Evolutionary conservation across 2,888 invertebrate genomes (phyloP).

Genomic region (Eupithecia inturbata): DNA sequence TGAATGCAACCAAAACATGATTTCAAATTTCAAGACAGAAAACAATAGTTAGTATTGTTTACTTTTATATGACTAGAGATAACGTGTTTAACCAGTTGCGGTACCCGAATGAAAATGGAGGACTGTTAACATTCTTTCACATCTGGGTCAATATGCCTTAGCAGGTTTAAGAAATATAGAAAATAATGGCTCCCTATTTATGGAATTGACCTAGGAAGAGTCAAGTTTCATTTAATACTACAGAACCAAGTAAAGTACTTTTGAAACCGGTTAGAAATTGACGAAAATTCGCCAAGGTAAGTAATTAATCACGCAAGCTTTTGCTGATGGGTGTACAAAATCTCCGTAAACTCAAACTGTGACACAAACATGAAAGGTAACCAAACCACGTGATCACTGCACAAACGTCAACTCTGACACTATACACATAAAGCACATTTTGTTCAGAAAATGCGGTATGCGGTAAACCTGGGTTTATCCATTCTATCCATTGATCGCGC

Average conservation of each 20-base stretch:
- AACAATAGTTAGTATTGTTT: constrained; percentile 49
- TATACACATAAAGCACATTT: constrained; percentile 81
- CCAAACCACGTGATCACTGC: constrained; percentile 61
- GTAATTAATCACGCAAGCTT: constrained; percentile 30
- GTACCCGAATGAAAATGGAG: constrained; percentile 55
- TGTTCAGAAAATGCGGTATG: constrained; percentile 81
- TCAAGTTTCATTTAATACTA: background rate
- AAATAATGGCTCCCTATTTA: constrained; percentile 4
- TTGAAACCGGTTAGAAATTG: constrained; percentile 11
- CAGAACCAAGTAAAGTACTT: background rate
- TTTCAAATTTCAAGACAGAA: constrained; percentile 25
- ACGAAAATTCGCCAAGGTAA: constrained; percentile 33
- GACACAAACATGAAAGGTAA: constrained; percentile 63
- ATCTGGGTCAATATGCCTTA: constrained; percentile 32
- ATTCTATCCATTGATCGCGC: constrained; percentile 76
- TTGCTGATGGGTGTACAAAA: constrained; percentile 25
- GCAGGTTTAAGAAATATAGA: constrained; percentile 21
- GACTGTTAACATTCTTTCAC: constrained; percentile 43
- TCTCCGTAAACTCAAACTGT: constrained; percentile 65
- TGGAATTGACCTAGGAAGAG: background rate
- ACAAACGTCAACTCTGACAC: constrained; percentile 54
- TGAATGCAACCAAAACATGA: constrained; percentile 26
- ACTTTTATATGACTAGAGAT: constrained; percentile 55
- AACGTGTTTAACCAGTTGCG: constrained; percentile 67
- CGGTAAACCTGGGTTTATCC: constrained; percentile 72